These are phyloP conservation scores for Mercenaria mercenaria DNA, from an alignment of 1,140 invertebrate species.

Conservation along the genomic window DNA sequence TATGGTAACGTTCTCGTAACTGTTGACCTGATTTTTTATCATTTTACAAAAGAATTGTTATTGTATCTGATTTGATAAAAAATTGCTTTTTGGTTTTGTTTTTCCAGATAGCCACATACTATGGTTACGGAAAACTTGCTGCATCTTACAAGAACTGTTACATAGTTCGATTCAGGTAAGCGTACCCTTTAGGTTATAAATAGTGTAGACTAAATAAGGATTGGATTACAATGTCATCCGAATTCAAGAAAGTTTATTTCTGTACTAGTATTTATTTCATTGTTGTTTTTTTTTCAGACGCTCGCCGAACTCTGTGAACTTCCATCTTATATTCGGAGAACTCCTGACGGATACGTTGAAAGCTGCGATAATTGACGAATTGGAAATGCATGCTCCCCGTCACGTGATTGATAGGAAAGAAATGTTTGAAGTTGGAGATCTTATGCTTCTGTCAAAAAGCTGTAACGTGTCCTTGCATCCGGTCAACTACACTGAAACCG, in stretches of 20 bases:
- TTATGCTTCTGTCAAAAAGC: slow-evolving; percentile 45
- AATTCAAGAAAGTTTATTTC: no score
- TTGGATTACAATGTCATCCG: no score
- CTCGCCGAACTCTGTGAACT: slow-evolving; percentile 24
- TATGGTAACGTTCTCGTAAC: no score
- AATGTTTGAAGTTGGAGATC: slow-evolving; percentile 60
- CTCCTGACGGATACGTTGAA: slow-evolving; percentile 45
- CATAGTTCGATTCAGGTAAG: slow-evolving; percentile 51
- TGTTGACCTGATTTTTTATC: no score
- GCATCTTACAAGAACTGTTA: slow-evolving; percentile 52
- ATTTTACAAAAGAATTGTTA: no score
- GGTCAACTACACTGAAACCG: slow-evolving; percentile 52
- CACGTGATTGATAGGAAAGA: slow-evolving; percentile 44
- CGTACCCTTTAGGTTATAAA: no score
- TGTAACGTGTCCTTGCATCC: slow-evolving; percentile 46
- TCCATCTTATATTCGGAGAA: slow-evolving; percentile 63
- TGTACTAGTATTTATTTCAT: no score
- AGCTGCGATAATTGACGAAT: slow-evolving; percentile 35
- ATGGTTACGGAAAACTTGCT: slow-evolving; percentile 36
- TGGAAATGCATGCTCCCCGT: slow-evolving; percentile 49
- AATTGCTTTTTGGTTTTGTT: no score
- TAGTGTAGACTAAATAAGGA: no score
- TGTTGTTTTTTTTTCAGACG: slow-evolving; percentile 8
- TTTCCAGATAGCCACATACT: slow-evolving; percentile 54
- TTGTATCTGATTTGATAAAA: no score